Base-by-base conservation (phyloP, 1,140 invertebrate species). In the Uloborus diversus region DNA sequence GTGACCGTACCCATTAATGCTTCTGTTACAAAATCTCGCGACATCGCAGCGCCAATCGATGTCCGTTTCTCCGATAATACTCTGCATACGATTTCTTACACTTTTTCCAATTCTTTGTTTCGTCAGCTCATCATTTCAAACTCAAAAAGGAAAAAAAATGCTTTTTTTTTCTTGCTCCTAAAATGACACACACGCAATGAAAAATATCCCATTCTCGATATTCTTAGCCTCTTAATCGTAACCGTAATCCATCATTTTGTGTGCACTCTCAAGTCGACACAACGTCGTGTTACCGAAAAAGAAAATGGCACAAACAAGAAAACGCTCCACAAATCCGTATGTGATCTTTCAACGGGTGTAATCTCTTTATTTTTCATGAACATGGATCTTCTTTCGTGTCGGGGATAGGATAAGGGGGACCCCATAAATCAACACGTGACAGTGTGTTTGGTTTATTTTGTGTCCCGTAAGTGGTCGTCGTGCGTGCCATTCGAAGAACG, bases 211-310 rank as follows among this genome's bases (percentile, higher is more conserved):
- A 75, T 75, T 28, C 27, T 64, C 69, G 53, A 71, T 71, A 57
- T 59, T 32, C 28, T 17, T 51, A 30, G 25, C 37, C 71, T 64
- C 71, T 75, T 75, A 75, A 73, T 73, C 69, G 53, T n/a, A 23
- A 27, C n/a, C 7, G 56, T 73, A 73, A 75, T 75, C 71, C 71
- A 75, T 75, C 71, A 75, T 75, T 75, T 75, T 53, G 14, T 75
- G 37, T 42, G 2, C 17, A 42, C 17, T 9, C 37, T 1, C 17
- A 13, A 17, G 37, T 42, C 37, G 37, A 42, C 37, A 42, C 9
- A 42, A 42, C 9, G 37, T 13, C 17, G 37, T 42, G 37, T 42
- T 17, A 42, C 2, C 37, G 37, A 42, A 42, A 1, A 2, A 42
- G 17, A 42, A 42, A 42, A 42, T 42, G 37, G 37, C 37, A 17